Base-by-base conservation (phyloP, 1,140 invertebrate species). In the Bicyclus anynana region DNA sequence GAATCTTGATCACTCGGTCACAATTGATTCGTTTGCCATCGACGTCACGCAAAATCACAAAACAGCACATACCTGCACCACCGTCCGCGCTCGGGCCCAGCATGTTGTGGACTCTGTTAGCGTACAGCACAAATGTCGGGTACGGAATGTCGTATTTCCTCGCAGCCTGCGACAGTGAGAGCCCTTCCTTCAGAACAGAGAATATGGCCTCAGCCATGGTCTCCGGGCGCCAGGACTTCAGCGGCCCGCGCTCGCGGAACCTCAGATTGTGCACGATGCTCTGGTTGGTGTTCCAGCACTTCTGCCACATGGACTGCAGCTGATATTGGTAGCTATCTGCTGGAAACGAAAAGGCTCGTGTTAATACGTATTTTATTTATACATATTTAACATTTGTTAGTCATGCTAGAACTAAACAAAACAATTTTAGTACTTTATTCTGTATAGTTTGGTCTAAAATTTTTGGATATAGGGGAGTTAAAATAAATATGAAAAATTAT, bases 171-270 rank as follows among this genome's bases (percentile, higher is more conserved):
- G 95, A 96, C 46, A 97, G 84, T 2, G 95, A 96, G 21, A 97
- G 88, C n/a, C 95, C 95, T 79, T 97, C 95, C 70, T 96, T 97
- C 40, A 97, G 91, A 18, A 97, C 96, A 71, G 95, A 95, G 85
- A 97, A 96, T 68, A 97, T 97, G 59, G 96, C 96, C 77, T 97
- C 96, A 53, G 95, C 95, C 96, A 97, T 97, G 53, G 96, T 97
- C 87, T 97, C 96, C 2, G 96, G 96, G 29, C 96, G 89, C 96
- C 96, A 97, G 17, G 95, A 96, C 84, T 97, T 97, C 53, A 97
- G 90, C 0, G 96, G 96, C 2, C 96, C 96, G 38, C 96, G 92
- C 83, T 97, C 96, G n/a, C 96, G 92, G 90, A 97, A 97, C 48
- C 96, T 91, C 69, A 97, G 89, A 77, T 96, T 96, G 86, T 97